These are phyloP conservation scores for Trichopria drosophilae DNA, from an alignment of 2,888 invertebrate species.

Conservation along the genomic window DNA sequence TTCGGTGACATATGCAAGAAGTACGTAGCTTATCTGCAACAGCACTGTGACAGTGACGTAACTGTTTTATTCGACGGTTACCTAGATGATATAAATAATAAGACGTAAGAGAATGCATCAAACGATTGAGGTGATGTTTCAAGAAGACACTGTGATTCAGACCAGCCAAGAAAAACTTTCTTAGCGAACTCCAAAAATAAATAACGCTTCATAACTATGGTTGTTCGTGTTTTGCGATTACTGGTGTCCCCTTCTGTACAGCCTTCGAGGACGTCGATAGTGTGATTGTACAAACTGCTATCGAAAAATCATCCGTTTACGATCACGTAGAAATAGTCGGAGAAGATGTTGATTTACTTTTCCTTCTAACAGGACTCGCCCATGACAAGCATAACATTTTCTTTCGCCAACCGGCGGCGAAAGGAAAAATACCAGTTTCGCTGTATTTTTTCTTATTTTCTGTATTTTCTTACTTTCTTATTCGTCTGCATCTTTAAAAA, in stretches of 20 bases:
- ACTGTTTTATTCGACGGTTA: constrained; percentile 42
- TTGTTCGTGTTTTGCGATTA: constrained; percentile 48
- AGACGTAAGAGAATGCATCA: constrained; percentile 52
- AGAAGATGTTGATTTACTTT: not conserved
- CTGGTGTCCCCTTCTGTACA: too few relatives aligned
- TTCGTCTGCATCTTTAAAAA: not conserved
- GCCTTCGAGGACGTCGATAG: constrained; percentile 53
- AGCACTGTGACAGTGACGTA: constrained; percentile 7
- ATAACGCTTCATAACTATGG: constrained; percentile 44
- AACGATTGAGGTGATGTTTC: constrained; percentile 50
- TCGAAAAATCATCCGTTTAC: not conserved
- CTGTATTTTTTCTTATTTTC: too few relatives aligned
- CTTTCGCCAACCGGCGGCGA: not conserved
- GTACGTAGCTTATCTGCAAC: constrained; percentile 37
- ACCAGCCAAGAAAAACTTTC: constrained; percentile 39
- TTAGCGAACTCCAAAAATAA: constrained; percentile 35
- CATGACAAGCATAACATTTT: not conserved
- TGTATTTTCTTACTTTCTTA: too few relatives aligned
- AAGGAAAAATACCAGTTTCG: not conserved
- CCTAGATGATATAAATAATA: constrained; percentile 40
- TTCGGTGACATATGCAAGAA: too few relatives aligned
- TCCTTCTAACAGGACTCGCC: not conserved
- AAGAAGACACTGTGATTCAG: constrained; percentile 47
- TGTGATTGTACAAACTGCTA: constrained; percentile 45
- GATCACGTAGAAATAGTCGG: too few relatives aligned